Percentiles rank a stretch among this genome's conserved stretches.
Conservation (phyloP, 2,888 invertebrate genomes). For the Acrobasis repandana region DNA sequence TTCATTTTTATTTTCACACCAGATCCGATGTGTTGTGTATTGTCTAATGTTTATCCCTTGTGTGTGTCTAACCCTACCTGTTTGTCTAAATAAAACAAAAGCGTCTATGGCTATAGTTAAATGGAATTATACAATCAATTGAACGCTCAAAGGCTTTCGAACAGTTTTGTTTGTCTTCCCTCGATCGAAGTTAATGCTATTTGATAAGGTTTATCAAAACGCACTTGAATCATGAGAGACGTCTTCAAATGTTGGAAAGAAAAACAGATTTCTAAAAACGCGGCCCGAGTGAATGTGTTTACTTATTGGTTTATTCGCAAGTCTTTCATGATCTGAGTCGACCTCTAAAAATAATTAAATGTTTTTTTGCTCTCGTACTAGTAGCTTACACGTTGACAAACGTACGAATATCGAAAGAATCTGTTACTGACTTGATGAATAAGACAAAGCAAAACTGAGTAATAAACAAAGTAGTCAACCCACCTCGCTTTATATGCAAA, state of each 20-base stretch:
- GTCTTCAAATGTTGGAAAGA: constrained; percentile 26
- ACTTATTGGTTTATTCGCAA: constrained; percentile 30
- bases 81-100: constrained; percentile 77
- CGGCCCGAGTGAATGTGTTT: constrained; percentile 3
- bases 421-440: constrained; percentile 53
- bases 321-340: constrained; percentile 73
- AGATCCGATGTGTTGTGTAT: constrained; percentile 89
- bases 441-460: constrained; percentile 81
- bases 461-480: constrained; percentile 76
- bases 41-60: constrained; percentile 95
- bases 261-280: constrained; percentile 17
- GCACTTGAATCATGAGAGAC: constrained; percentile 74
- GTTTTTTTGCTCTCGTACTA: constrained; percentile 49
- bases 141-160: constrained; percentile 73
- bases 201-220: constrained; percentile 50
- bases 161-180: constrained; percentile 79
- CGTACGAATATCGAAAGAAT: constrained; percentile 37
- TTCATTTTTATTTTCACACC: constrained; percentile 77
- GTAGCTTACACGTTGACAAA: constrained; percentile 42
- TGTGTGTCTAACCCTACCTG: constrained; percentile 91
- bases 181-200: constrained; percentile 53
- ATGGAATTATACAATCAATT: constrained; percentile 57
- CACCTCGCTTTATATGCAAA: constrained; percentile 83
- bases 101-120: constrained; percentile 61
- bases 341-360: constrained; percentile 43